Evolutionary conservation across 2,113 vertebrate genomes (phyloP).

Genomic region (Callopanchax toddi): DNA sequence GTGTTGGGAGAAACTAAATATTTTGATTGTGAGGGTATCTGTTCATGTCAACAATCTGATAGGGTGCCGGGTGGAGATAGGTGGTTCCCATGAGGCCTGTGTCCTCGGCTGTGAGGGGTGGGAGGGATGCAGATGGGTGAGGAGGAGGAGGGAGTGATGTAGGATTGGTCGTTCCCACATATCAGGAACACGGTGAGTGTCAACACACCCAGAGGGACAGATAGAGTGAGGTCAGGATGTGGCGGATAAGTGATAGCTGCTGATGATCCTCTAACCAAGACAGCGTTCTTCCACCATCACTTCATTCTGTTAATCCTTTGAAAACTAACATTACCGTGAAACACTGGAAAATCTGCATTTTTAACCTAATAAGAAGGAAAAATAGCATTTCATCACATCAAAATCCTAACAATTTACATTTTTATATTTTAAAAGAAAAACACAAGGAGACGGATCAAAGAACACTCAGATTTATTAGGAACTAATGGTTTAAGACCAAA

Average conservation of each 20-base stretch:
- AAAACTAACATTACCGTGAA: too few relatives aligned
- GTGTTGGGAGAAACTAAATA: slow-evolving; percentile 89
- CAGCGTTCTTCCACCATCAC: background rate
- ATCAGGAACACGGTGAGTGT: slow-evolving; percentile 75
- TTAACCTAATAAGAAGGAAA: too few relatives aligned
- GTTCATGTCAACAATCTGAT: slow-evolving; percentile 88
- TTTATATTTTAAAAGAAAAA: too few relatives aligned
- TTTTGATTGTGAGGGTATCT: slow-evolving; percentile 89
- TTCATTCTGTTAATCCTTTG: background rate
- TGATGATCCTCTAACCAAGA: slow-evolving; percentile 16
- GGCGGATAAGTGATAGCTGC: slow-evolving; percentile 49
- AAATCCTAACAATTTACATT: too few relatives aligned
- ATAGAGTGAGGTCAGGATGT: slow-evolving; percentile 67
- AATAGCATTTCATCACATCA: too few relatives aligned
- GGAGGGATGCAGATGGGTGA: slow-evolving; percentile 4
- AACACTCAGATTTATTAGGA: too few relatives aligned
- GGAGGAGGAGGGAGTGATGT: slow-evolving; percentile 13
- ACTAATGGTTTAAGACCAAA: too few relatives aligned
- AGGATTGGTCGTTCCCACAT: slow-evolving; percentile 68
- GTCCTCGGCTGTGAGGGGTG: slow-evolving; percentile 41
- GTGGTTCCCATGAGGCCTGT: slow-evolving; percentile 81
- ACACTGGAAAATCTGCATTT: too few relatives aligned
- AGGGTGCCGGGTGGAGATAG: slow-evolving; percentile 75
- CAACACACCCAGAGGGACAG: slow-evolving; percentile 70
- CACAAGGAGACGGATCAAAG: too few relatives aligned